These are phyloP conservation scores for Gallinago media DNA, from an alignment of 2,113 vertebrate species.

Conservation along the genomic window DNA sequence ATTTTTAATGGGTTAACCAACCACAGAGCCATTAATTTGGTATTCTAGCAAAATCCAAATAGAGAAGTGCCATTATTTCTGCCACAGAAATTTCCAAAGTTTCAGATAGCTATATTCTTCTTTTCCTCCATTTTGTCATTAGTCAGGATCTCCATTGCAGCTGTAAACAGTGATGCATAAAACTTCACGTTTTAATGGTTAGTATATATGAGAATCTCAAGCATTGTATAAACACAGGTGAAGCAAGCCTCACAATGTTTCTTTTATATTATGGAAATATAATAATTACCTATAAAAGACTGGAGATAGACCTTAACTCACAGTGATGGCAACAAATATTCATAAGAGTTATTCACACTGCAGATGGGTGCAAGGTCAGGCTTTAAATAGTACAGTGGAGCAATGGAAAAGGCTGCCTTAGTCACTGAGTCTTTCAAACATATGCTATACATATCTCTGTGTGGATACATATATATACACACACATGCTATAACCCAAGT, in stretches of 20 bases:
- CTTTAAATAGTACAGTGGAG: neutral
- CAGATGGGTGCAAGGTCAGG: neutral
- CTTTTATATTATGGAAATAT: neutral
- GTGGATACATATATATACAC: neutral
- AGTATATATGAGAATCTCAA: neutral
- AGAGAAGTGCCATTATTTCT: neutral
- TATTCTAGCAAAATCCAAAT: neutral
- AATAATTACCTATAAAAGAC: neutral
- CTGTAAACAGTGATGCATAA: neutral
- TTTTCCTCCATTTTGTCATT: neutral
- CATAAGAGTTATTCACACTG: neutral
- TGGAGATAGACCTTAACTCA: neutral
- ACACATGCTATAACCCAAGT: neutral
- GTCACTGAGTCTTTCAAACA: neutral
- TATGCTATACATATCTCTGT: neutral
- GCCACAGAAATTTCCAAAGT: neutral
- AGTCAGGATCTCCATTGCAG: neutral
- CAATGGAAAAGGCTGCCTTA: neutral
- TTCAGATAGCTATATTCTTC: neutral
- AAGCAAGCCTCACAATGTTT: neutral
- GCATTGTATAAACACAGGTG: neutral
- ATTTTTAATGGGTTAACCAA: neutral
- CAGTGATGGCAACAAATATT: neutral
- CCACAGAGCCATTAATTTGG: neutral
- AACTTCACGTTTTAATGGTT: neutral